Percentiles rank a stretch among this genome's conserved stretches.
These are phyloP conservation scores for Trichoplusia ni DNA, from an alignment of 1,140 invertebrate genomes.

Conservation along the genomic window DNA sequence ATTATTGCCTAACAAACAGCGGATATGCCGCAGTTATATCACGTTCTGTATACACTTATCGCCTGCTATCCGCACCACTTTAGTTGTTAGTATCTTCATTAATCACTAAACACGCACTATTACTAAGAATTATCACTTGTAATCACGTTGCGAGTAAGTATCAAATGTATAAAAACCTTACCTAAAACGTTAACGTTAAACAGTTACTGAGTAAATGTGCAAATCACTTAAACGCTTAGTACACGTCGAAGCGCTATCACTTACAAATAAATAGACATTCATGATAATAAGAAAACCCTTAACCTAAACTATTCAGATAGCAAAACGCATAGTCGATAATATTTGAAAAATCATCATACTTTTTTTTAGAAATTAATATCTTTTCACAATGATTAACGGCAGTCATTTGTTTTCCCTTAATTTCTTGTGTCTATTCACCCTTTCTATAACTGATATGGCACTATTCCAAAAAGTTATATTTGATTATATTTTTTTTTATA, in stretches of 20 bases:
- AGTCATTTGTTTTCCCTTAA: conserved; percentile 42
- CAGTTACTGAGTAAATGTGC: conserved; percentile 76
- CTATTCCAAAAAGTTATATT: conserved; percentile 62
- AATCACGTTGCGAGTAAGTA: conserved; percentile 81
- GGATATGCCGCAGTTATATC: conserved; percentile 21
- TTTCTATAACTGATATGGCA: conserved; percentile 74
- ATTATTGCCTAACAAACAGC: conserved; percentile 60
- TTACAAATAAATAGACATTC: conserved; percentile 79
- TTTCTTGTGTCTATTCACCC: conserved; percentile 44
- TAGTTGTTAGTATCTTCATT: conserved; percentile 40
- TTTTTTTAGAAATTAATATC: conserved; percentile 11
- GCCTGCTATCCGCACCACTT: conserved; percentile 76
- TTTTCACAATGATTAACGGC: conserved; percentile 66
- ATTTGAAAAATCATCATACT: conserved; percentile 32
- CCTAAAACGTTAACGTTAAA: conserved; percentile 71
- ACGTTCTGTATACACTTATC: conserved; percentile 23
- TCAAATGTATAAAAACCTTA: conserved; percentile 81
- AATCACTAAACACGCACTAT: conserved; percentile 71
- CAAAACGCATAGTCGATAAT: conserved; percentile 37
- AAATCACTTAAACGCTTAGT: conserved; percentile 73
- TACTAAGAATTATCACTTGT: conserved; percentile 78
- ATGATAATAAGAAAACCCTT: conserved; percentile 73
- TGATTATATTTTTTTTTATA: conserved; percentile 41
- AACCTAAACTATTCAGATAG: conserved; percentile 68
- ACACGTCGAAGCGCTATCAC: conserved; percentile 68